Evolutionary conservation across 2,888 invertebrate genomes (phyloP).

Genomic region (Eueremaeus valkanovi): DNA sequence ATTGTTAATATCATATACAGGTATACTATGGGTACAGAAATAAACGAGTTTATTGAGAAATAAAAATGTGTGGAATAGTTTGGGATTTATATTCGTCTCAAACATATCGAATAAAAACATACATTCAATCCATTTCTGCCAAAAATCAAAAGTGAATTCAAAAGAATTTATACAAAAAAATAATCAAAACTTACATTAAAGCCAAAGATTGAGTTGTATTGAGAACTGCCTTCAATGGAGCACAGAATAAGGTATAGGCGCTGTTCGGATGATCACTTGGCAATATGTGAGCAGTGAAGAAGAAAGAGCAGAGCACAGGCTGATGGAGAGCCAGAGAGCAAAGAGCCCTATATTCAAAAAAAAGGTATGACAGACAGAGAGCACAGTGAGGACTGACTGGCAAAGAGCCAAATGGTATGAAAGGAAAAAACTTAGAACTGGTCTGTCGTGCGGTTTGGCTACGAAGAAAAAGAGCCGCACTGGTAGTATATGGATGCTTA

Average conservation of each 20-base stretch:
- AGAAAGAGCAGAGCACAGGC: no score
- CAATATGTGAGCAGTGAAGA: background rate
- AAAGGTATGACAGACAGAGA: constrained; percentile 3
- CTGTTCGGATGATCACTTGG: constrained; percentile 23
- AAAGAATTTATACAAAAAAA: background rate
- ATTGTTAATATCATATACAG: no score
- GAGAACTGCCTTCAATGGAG: background rate
- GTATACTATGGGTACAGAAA: no score
- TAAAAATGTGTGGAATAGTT: no score
- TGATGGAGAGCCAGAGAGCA: background rate
- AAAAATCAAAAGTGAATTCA: background rate
- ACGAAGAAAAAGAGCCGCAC: constrained; percentile 15
- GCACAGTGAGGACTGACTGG: background rate
- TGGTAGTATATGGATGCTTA: background rate
- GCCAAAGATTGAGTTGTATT: no score
- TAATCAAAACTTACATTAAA: no score
- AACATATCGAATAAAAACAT: no score
- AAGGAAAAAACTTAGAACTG: background rate
- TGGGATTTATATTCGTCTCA: no score
- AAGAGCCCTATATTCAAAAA: background rate
- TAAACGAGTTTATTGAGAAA: no score
- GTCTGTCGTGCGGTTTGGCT: constrained; percentile 17
- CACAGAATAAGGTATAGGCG: constrained; percentile 3
- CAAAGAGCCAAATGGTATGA: background rate
- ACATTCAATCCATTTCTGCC: background rate